These are phyloP conservation scores for Silurus meridionalis DNA, from an alignment of 2,113 vertebrate genomes.

Conservation along the genomic window DNA sequence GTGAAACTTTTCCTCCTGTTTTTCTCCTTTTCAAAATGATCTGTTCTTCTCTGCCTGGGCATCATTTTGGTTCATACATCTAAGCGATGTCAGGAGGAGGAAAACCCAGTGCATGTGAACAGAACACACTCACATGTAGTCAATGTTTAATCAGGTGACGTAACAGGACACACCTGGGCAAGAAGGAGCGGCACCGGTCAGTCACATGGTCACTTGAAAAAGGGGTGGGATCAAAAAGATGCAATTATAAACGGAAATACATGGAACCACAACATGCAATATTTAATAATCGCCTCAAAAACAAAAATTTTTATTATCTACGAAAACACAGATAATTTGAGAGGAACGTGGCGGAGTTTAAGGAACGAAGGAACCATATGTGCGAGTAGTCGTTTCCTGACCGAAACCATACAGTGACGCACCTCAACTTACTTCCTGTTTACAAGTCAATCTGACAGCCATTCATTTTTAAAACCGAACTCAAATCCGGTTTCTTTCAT, in stretches of 20 bases:
- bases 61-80: not conserved
- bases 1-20: not conserved
- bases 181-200: not conserved
- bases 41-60: not conserved
- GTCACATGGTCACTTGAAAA: not conserved
- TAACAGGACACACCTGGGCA: not conserved
- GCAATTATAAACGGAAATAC: no score
- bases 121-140: not conserved
- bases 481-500: slow-evolving; percentile 24
- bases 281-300: no score
- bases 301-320: no score
- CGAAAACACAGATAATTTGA: no score
- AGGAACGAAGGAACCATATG: slow-evolving; percentile 19
- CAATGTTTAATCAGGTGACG: not conserved
- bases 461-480: slow-evolving; percentile 31
- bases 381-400: slow-evolving; percentile 41
- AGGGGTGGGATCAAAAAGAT: not conserved
- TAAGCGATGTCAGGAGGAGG: not conserved
- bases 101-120: no score
- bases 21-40: not conserved
- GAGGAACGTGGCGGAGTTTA: not conserved
- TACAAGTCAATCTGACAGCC: slow-evolving; percentile 44
- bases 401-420: slow-evolving; percentile 44
- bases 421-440: slow-evolving; percentile 62
- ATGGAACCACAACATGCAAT: no score